A percentile compares a stretch with the other conserved stretches of the same genome.
Conservation (phyloP, 53 echinoderm and acorn worm species). For the Luidia sarsii region DNA sequence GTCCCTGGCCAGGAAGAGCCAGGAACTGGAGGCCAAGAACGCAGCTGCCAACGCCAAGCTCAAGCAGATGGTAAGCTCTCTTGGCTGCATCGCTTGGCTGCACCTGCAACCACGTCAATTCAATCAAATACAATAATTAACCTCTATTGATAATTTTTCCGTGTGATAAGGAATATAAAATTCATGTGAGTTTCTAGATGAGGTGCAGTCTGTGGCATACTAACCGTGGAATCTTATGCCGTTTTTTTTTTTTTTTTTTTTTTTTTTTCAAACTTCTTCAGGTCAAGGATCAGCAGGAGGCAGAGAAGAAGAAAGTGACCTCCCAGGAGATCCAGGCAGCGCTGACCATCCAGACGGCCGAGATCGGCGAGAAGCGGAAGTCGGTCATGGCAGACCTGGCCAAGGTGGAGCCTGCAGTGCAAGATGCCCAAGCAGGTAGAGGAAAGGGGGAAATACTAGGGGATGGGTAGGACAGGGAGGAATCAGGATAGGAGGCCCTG, state of each 20-base stretch:
- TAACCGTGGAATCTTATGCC: too few relatives aligned
- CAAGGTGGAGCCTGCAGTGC: slow-evolving; percentile 96
- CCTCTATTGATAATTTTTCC: too few relatives aligned
- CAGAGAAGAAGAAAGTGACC: slow-evolving; percentile 99
- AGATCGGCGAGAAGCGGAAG: slow-evolving; percentile 85
- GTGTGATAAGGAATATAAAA: too few relatives aligned
- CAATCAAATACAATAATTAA: too few relatives aligned
- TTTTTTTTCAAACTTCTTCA: slow-evolving; percentile 6
- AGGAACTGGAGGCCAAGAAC: slow-evolving; percentile 97
- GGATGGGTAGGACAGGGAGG: too few relatives aligned
- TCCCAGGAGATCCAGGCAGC: slow-evolving; percentile 94
- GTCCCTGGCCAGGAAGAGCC: slow-evolving; percentile 93
- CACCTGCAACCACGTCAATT: too few relatives aligned
- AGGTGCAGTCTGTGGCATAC: too few relatives aligned
- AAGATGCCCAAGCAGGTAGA: slow-evolving; percentile 96
- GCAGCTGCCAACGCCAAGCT: slow-evolving; percentile 97
- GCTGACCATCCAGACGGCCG: slow-evolving; percentile 85
- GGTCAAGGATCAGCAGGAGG: slow-evolving; percentile 99
- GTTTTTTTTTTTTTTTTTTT: too few relatives aligned
- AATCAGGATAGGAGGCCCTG: too few relatives aligned
- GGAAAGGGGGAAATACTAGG: too few relatives aligned
- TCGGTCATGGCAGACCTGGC: slow-evolving; percentile 86
- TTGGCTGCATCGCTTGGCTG: too few relatives aligned
- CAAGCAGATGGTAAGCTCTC: slow-evolving; percentile 97
- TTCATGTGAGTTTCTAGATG: too few relatives aligned